Base-by-base conservation (phyloP, 2,888 invertebrate species). In the Halictus quadricinctus region DNA sequence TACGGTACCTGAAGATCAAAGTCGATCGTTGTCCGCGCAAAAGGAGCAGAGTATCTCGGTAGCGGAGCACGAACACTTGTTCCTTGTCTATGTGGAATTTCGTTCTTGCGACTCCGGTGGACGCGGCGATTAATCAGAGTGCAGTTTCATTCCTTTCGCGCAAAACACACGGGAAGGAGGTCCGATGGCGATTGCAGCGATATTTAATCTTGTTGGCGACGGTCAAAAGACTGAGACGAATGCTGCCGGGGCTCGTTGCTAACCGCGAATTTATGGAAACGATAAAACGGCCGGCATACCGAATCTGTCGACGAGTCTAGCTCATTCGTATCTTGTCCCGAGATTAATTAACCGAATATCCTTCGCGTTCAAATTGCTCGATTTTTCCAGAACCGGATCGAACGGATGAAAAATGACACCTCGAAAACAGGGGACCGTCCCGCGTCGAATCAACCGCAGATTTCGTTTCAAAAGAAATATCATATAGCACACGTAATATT, bases 31-130 rank as follows among this genome's bases (percentile, higher is more conserved):
- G 66, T 13, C 29, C 43, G 15, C n/a, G 79, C 64, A 73, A 83
- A 83, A 75, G 66, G 79, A 74, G 41, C 46, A 75, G 29, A n/a
- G n/a, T 41, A 76, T 43, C 50, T 36, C 69, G 60, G 46, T 75
- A 69, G 29, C 43, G 73, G 60, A 15, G 25, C 80, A 76, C 69
- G 80, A 80, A 87, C 88, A 88, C 88, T 88, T 88, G 88, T 80
- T 77, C 64, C 76, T 84, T 80, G 85, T 84, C 85, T 75, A 84
- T 43, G 77, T 21, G 78, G 85, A 76, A 85, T 84, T 75, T 36
- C 80, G 80, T 72, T 76, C 72, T 58, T 48, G 76, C 74, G 80
- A 69, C n/a, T 79, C 58, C 29, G 58, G 21, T 41, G 80, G 77
- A 74, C 72, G 74, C 36, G 72, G 72, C 78, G 72, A 84, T 84